Base-by-base conservation (phyloP, 2,113 vertebrate species). In the Galeopterus variegatus region DNA sequence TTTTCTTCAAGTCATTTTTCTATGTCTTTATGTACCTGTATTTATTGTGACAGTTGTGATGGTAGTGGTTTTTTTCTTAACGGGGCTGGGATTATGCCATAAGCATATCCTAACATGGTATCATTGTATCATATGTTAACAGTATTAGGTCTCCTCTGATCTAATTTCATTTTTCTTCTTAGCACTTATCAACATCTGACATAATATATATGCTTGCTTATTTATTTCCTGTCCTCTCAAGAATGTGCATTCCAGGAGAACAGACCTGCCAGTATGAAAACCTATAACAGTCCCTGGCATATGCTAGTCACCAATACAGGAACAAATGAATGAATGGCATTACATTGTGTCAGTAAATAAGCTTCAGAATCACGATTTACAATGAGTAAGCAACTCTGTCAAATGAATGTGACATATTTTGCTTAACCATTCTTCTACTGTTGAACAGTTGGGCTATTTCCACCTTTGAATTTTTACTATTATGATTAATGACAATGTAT, bases 81-180 rank as follows among this genome's bases (percentile, higher is more conserved):
- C 2, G 64, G 80, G 85, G 19, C 56, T 60, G 21, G 33, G 24
- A 70, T 54, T 60, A 70, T 41, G 33, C 33, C 3, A 54, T 45
- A 62, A 93, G 31, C 14, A n/a, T 72, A 14, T 76, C 62, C 52
- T 62, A 77, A 77, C 10, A 58, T 19, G 36, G 67, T 41, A 75
- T 72, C 45, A 64, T 41, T 82, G 3, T 65, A 50, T 88, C 62
- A 56, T 48, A 73, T 73, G 64, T 81, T 88, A 81, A 64, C 12
- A 85, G 73, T 28, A 65, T 80, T 91, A 58, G 23, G 21, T 81
- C 54, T 92, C 48, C 21, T 76, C 18, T 85, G 7, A 54, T 45
- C 17, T 90, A 58, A 86, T 54, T 79, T 90, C 73, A 54, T 69
- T 50, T 87, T 80, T 33, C 28, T 88, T 94, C 64, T 52, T 72